Evolutionary conservation across 1,140 invertebrate genomes (phyloP).

Genomic region (Mylabris phalerata): DNA sequence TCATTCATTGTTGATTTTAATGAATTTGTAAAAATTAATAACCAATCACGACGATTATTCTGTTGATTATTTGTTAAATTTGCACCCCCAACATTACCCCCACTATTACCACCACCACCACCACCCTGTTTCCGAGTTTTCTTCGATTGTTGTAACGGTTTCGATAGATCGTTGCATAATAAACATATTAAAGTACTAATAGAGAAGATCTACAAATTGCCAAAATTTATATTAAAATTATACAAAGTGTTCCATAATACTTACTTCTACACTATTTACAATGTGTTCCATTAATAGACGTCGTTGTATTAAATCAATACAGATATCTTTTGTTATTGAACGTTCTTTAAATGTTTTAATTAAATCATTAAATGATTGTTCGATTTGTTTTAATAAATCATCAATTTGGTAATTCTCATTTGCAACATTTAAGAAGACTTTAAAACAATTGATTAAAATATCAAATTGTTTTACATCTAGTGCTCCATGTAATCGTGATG

Average conservation of each 20-base stretch:
- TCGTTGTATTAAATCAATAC: conserved; percentile 23
- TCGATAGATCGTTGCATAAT: conserved; percentile 30
- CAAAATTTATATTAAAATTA: not conserved
- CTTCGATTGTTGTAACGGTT: conserved; percentile 15
- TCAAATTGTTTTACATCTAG: conserved; percentile 27
- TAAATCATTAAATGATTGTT: conserved; percentile 20
- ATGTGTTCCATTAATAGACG: conserved; percentile 29
- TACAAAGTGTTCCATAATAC: conserved; percentile 2
- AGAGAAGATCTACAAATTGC: conserved; percentile 27
- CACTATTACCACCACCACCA: too few species aligned
- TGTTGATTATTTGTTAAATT: conserved; percentile 28
- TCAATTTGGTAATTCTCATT: conserved; percentile 18
- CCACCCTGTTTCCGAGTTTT: too few species aligned
- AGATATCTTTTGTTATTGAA: conserved; percentile 9
- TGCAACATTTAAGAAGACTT: conserved; percentile 23
- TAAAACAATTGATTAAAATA: conserved; percentile 25
- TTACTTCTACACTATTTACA: conserved; percentile 35
- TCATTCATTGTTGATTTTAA: conserved; percentile 27
- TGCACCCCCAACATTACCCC: conserved; percentile 23
- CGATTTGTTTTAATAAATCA: conserved; percentile 15
- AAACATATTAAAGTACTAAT: conserved; percentile 28
- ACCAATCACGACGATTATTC: conserved; percentile 20
- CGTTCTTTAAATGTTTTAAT: conserved; percentile 13
- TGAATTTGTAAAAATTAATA: conserved; percentile 17
- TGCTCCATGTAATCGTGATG: conserved; percentile 30